phyloP scores from a whole-genome alignment of 2,113 vertebrate genomes.

The Tupaia tana region DNA sequence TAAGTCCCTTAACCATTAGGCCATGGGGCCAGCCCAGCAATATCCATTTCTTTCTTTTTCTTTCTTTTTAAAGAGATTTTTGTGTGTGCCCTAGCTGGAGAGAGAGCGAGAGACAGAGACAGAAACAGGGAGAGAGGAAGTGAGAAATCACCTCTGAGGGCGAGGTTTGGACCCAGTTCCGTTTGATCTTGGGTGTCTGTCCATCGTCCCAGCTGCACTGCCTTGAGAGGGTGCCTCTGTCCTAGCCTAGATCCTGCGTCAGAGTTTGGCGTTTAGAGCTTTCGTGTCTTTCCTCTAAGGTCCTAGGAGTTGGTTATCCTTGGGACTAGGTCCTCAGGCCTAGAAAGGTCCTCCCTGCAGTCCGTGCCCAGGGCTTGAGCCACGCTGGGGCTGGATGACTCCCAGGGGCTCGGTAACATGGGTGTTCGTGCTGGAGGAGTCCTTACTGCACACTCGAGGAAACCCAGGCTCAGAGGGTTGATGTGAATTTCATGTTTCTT shows the following conservation, averaged over 20 bases:
- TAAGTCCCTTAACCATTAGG: too few relatives aligned
- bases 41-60: neutral
- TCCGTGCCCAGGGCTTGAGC: accelerated
- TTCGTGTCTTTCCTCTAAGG: neutral
- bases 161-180: neutral
- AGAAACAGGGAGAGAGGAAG: too few relatives aligned
- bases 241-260: neutral
- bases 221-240: neutral
- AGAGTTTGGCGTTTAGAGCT: neutral
- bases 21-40: too few relatives aligned
- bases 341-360: neutral
- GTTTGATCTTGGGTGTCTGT: neutral
- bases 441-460: neutral
- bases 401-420: accelerated
- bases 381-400: accelerated
- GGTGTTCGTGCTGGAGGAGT: neutral
- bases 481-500: neutral
- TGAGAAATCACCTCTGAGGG: too few relatives aligned
- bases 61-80: neutral
- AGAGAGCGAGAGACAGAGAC: too few relatives aligned
- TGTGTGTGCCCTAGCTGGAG: too few relatives aligned
- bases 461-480: neutral
- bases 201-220: accelerated
- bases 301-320: neutral
- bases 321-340: neutral